Evolutionary conservation across 2,888 invertebrate genomes (phyloP), one percentile per base, ranked within the genome.

Genomic region (Sesia bembeciformis): DNA sequence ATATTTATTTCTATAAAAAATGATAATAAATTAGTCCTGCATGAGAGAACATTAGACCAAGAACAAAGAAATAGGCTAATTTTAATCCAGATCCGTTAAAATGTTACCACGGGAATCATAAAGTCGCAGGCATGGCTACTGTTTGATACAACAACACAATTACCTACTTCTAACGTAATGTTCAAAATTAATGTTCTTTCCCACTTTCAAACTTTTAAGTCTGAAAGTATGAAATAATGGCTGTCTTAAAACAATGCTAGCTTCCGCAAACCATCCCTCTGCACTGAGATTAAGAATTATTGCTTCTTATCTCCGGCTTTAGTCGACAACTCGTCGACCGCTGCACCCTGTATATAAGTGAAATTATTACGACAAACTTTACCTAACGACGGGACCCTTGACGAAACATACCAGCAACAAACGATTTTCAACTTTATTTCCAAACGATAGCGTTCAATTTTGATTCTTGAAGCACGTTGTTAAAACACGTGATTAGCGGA

Each of bases 341-440:
- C 79, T 74, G 66, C 65, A 66, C 67, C 53, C 78, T 77, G 84
- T 81, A 83, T 81, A 81, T 78, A 72, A 78, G 77, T 74, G 76
- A 84, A 86, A 86, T 86, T 81, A 84, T 86, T 82, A 82, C 79
- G 70, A 77, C 80, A 80, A 84, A 84, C 78, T 84, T 86, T 81
- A 78, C 81, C 65, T 69, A 68, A 66, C 64, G 54, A 52, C 39
- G 38, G 38, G 72, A 72, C 76, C 75, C 76, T 69, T 70, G 66
- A 55, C 63, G 51, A 60, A 42, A 60, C 60, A 56, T 55, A 56
- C 57, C 52, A 56, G 57, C 52, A 52, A 56, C 63, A 58, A 54
- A 52, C 59, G 54, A 81, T 65, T 63, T 60, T 63, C 61, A 67
- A 72, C 73, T 65, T 60, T 76, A 71, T 58, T 3, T 46, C 46